These are phyloP conservation scores for Trinorchestia longiramus DNA, from an alignment of 1,140 invertebrate genomes.

Conservation along the genomic window DNA sequence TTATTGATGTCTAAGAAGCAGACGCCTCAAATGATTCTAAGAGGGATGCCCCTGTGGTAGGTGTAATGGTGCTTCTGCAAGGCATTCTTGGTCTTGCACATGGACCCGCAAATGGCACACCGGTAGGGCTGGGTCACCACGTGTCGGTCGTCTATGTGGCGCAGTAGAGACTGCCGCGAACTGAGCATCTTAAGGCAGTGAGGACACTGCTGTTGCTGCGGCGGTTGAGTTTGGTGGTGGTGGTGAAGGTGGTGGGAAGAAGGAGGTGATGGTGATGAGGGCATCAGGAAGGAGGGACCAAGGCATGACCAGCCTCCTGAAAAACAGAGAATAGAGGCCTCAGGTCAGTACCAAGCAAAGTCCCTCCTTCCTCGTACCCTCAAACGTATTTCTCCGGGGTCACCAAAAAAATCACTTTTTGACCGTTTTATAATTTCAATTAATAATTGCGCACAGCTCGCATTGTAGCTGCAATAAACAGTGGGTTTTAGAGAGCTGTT, in stretches of 20 bases:
- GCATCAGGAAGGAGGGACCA: conserved; percentile 65
- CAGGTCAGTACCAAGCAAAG: conserved; percentile 58
- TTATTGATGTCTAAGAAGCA: conserved; percentile 17
- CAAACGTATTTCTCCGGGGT: neutral
- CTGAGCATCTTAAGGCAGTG: conserved; percentile 74
- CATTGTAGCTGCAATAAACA: neutral
- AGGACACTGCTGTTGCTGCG: conserved; percentile 68
- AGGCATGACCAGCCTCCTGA: conserved; percentile 64
- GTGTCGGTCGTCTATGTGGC: conserved; percentile 74
- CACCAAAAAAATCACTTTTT: neutral
- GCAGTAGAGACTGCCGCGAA: conserved; percentile 73
- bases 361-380: conserved; percentile 48
- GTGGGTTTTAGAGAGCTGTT: neutral
- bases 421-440: neutral
- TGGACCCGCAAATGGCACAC: conserved; percentile 68
- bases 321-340: conserved; percentile 63
- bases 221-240: conserved; percentile 58
- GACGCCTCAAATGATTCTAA: conserved; percentile 60
- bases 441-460: neutral
- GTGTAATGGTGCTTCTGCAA: conserved; percentile 69
- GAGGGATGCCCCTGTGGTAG: conserved; percentile 69
- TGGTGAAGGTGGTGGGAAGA: conserved; percentile 55
- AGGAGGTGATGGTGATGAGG: conserved; percentile 57
- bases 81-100: conserved; percentile 69
- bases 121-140: conserved; percentile 69